Conservation (phyloP, 2,888 invertebrate species). For the Heliconius cydno region DNA sequence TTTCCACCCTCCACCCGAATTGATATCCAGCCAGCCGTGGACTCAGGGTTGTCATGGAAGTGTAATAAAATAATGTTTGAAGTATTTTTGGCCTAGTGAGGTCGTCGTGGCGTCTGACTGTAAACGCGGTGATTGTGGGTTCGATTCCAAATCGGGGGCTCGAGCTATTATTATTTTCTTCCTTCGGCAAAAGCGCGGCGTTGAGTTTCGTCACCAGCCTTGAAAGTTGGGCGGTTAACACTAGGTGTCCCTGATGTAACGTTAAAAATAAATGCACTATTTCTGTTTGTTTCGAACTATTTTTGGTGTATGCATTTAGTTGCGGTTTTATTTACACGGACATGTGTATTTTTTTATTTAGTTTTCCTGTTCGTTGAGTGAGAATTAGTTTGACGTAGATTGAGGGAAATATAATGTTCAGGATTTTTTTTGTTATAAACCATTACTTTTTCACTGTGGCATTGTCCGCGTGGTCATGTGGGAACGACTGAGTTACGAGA, state of each 20-base stretch:
- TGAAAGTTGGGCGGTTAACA: too few relatives aligned
- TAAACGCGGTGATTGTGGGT: neutral
- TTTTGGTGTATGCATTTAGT: neutral
- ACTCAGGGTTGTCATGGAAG: constrained; percentile 35
- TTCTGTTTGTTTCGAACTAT: neutral
- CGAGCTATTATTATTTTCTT: too few relatives aligned
- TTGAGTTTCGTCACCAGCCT: too few relatives aligned
- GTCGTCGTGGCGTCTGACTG: neutral
- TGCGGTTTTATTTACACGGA: neutral
- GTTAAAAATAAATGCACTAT: neutral
- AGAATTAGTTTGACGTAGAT: neutral
- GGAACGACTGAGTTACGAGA: too few relatives aligned
- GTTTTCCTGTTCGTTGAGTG: neutral
- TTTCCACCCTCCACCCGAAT: constrained; percentile 38
- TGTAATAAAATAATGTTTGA: neutral
- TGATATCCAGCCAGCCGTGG: constrained; percentile 44
- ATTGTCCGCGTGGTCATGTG: neutral
- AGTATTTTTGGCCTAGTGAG: neutral
- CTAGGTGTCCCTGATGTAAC: neutral
- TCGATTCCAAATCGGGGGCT: neutral
- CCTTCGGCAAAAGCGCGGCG: too few relatives aligned
- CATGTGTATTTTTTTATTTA: neutral
- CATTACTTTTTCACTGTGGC: neutral
- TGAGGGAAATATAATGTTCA: neutral
- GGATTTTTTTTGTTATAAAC: neutral